These are phyloP conservation scores for Melospiza georgiana DNA, from an alignment of 2,113 vertebrate genomes.

Conservation along the genomic window DNA sequence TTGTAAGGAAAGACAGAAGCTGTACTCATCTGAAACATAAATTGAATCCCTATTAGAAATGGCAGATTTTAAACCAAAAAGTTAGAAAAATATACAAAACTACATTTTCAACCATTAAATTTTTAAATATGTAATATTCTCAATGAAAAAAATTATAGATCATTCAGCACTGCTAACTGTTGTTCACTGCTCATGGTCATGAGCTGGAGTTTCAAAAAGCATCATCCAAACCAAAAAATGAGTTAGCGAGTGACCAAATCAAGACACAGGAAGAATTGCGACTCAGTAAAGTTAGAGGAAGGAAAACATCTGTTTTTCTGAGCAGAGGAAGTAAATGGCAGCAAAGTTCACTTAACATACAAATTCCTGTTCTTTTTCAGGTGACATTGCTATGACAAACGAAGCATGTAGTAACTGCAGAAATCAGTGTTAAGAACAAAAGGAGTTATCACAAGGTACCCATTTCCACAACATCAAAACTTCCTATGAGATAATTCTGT, in stretches of 20 bases:
- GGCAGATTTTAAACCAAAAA: background rate
- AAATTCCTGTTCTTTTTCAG: background rate
- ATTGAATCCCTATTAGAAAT: background rate
- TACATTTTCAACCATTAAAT: background rate
- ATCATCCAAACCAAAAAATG: background rate
- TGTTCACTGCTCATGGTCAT: background rate
- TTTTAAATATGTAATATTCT: background rate
- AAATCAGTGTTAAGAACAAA: background rate
- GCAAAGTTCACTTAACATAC: background rate
- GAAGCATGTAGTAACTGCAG: background rate
- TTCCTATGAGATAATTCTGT: background rate
- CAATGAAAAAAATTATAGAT: background rate
- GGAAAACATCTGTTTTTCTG: background rate
- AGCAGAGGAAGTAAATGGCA: background rate
- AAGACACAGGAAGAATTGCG: rapidly evolving
- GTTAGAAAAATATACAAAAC: background rate
- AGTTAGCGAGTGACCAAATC: background rate
- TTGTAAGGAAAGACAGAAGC: background rate
- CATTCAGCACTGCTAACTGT: background rate
- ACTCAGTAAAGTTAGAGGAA: background rate
- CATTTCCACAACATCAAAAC: background rate
- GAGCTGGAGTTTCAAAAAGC: background rate
- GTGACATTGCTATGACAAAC: background rate
- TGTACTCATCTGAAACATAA: background rate
- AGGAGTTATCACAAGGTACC: background rate